Evolutionary conservation across 2,888 invertebrate genomes (phyloP), one percentile per base, ranked within the genome.

Genomic region (Ectemnius continuus): DNA sequence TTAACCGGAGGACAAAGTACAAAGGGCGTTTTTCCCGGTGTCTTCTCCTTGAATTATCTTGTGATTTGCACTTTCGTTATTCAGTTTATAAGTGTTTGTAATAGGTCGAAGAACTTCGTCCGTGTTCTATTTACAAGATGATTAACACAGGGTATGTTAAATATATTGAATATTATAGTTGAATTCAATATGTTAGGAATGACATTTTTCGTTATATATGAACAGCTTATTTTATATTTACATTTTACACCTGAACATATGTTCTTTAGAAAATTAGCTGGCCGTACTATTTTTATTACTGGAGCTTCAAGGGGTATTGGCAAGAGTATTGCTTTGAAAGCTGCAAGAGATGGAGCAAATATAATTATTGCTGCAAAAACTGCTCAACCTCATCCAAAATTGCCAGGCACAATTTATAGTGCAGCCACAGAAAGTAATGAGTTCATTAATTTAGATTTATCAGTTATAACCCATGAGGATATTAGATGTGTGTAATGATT

Each of bases 241-340:
- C 13, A 28, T 60, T 28, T 13, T 60, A 60, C 5, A 23, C 48
- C 26, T 1, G 0, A 48, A 59, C 36, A 36, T 11, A 36, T 5
- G 11, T 45, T 59, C 14, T 46, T 2, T 6, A 94, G 95, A 67
- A 94, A 94, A 91, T 92, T 96, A 80, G 97, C 97, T 79, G 98
- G 98, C 1, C 95, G 95, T 81, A 99, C 99, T 1, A 92, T 98
- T 68, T 98, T 99, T 87, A 97, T 99, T 80, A 98, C 98, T 36
- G 99, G 99, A 59, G 99, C 97, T 16, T 98, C 98, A 67, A 93
- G 99, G 84, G 99, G 99, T 36, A 99, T 99, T 87, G 99, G 99
- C 0, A 97, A 98, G 91, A 96, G 96, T 16, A 98, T 99, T 83
- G 99, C 98, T 4, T 89, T 98, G 70, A 98, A 97, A 92, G 96